A percentile compares a stretch with the other conserved stretches of the same genome.
Evolutionary conservation across 2,888 invertebrate species (phyloP).

Genomic region (Marronus borbonicus): DNA sequence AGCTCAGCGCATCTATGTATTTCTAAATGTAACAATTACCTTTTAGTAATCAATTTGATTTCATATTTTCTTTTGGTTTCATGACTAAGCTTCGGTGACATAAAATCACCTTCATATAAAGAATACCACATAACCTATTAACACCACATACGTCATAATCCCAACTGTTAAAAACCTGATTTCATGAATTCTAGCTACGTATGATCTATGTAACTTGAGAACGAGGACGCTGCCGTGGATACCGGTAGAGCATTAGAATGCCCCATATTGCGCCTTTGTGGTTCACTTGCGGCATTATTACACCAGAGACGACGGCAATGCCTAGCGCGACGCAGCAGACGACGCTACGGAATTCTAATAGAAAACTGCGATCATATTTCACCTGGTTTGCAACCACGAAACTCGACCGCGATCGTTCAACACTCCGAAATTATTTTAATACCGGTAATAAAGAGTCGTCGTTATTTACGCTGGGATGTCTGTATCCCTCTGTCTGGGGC

Average conservation of each 20-base stretch:
- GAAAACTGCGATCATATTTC: constrained; percentile 66
- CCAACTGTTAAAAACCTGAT: neutral
- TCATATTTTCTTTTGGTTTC: no score
- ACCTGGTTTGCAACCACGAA: constrained; percentile 57
- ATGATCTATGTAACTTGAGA: neutral
- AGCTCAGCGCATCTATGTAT: no score
- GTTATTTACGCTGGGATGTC: constrained; percentile 62
- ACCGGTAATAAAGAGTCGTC: constrained; percentile 64
- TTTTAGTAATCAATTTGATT: no score
- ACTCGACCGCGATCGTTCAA: constrained; percentile 60
- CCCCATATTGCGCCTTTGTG: constrained; percentile 57
- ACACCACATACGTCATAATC: no score
- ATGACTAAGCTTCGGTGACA: no score
- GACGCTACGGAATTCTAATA: constrained; percentile 66
- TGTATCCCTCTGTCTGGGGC: constrained; percentile 57
- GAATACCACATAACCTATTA: no score
- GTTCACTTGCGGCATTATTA: constrained; percentile 58
- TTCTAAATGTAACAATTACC: no score
- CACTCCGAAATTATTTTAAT: constrained; percentile 67
- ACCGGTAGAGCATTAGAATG: constrained; percentile 48
- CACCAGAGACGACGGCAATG: constrained; percentile 48
- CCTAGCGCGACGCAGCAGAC: constrained; percentile 10
- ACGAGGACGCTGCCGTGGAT: neutral
- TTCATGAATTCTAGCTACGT: neutral
- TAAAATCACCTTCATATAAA: no score